Conservation (phyloP, 2,888 invertebrate genomes). For the Caenorhabditis uteleia region DNA sequence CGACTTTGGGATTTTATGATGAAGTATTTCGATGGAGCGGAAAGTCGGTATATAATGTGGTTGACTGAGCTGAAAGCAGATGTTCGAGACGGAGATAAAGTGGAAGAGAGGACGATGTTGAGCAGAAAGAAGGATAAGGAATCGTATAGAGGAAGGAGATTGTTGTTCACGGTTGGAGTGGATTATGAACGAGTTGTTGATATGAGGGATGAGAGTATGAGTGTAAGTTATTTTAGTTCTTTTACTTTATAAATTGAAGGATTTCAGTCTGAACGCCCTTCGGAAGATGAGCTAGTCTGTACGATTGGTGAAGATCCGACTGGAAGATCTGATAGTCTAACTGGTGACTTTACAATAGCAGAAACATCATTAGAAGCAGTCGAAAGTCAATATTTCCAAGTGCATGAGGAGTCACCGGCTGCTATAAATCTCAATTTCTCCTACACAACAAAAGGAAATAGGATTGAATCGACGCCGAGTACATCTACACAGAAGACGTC, state of each 20-base stretch:
- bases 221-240: constrained; percentile 22
- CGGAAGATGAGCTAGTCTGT: constrained; percentile 30
- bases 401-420: constrained; percentile 31
- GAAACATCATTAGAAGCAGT: constrained; percentile 23
- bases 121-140: neutral
- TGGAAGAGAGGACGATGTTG: constrained; percentile 21
- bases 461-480: constrained; percentile 6
- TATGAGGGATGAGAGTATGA: constrained; percentile 44
- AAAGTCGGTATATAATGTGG: constrained; percentile 18
- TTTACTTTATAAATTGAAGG: neutral
- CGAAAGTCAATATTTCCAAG: constrained; percentile 25
- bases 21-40: constrained; percentile 27
- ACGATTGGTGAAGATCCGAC: constrained; percentile 46
- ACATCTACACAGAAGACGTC: neutral
- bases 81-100: constrained; percentile 25
- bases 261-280: constrained; percentile 39
- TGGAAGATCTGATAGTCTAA: constrained; percentile 21
- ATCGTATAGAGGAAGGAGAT: constrained; percentile 32
- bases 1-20: constrained; percentile 33
- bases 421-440: constrained; percentile 20
- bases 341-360: constrained; percentile 26
- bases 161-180: constrained; percentile 52
- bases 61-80: constrained; percentile 23
- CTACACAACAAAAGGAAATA: too few relatives aligned
- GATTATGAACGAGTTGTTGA: constrained; percentile 48